Evolutionary conservation across 2,888 invertebrate species (phyloP).

Genomic region (Opisthograptis luteolata): DNA sequence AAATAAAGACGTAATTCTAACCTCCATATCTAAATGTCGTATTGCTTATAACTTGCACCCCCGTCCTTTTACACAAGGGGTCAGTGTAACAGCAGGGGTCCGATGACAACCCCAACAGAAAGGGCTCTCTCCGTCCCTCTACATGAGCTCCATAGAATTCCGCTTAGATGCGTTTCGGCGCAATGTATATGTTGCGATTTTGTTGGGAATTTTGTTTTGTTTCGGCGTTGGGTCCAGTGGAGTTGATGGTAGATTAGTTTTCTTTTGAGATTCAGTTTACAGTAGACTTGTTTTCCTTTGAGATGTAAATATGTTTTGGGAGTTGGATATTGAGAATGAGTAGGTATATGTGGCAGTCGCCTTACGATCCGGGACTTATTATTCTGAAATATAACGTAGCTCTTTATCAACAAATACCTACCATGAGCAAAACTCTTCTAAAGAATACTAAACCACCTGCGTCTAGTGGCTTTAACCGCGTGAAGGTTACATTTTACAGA

Average conservation of each 20-base stretch:
- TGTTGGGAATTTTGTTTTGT: constrained; percentile 24
- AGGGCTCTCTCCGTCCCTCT: constrained; percentile 67
- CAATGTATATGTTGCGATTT: constrained; percentile 52
- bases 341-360: no score
- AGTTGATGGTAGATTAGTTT: constrained; percentile 6
- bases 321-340: no score
- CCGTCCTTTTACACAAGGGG: constrained; percentile 58
- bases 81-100: constrained; percentile 72
- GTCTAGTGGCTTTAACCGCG: no score
- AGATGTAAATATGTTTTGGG: no score
- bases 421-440: no score
- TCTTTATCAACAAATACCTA: no score
- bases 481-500: no score
- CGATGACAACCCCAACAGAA: constrained; percentile 77
- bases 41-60: constrained; percentile 56
- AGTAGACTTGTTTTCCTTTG: constrained; percentile 2
- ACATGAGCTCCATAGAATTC: constrained; percentile 70
- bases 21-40: no score
- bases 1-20: constrained; percentile 26
- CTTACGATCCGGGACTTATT: no score
- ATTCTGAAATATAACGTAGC: no score
- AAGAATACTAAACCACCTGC: no score
- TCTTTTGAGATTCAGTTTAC: neutral
- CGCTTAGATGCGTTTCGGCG: constrained; percentile 57
- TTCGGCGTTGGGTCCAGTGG: constrained; percentile 7